Conservation (phyloP, 1,140 invertebrate species). For the Drosophila pallidifrons region DNA sequence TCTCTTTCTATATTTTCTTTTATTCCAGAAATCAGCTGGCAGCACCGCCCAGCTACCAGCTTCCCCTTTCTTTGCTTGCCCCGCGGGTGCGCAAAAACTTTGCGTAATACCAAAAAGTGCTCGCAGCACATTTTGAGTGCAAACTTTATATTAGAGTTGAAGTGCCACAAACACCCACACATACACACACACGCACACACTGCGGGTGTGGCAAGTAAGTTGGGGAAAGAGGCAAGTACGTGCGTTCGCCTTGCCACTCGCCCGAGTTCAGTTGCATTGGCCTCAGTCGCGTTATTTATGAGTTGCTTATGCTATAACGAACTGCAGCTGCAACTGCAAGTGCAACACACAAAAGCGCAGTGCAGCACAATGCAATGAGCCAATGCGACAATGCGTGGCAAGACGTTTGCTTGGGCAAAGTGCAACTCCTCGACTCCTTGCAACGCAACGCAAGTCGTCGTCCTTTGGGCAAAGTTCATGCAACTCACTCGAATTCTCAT, state of each 20-base stretch:
- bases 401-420: constrained; percentile 18
- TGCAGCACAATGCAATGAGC: constrained; percentile 63
- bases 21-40: constrained; percentile 61
- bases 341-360: constrained; percentile 59
- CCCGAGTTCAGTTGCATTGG: constrained; percentile 40
- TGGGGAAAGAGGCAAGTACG: constrained; percentile 77
- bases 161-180: constrained; percentile 67
- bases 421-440: constrained; percentile 12
- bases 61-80: background rate
- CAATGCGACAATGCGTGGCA: constrained; percentile 69
- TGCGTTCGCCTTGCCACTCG: constrained; percentile 41
- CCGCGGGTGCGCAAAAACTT: constrained; percentile 67
- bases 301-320: constrained; percentile 80
- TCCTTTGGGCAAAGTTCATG: constrained; percentile 55
- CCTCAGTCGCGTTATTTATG: constrained; percentile 70
- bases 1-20: constrained; percentile 38
- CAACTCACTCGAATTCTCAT: constrained; percentile 17
- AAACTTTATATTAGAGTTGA: constrained; percentile 83
- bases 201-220: constrained; percentile 55
- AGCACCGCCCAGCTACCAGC: constrained; percentile 5
- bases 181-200: constrained; percentile 20
- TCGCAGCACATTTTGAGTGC: constrained; percentile 80
- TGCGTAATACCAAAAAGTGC: constrained; percentile 82
- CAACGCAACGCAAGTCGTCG: constrained; percentile 30
- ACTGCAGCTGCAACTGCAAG: constrained; percentile 49